Percentiles rank a stretch among this genome's conserved stretches.
Evolutionary conservation across 2,888 invertebrate genomes (phyloP).

Genomic region (Lasioglossum calceatum): DNA sequence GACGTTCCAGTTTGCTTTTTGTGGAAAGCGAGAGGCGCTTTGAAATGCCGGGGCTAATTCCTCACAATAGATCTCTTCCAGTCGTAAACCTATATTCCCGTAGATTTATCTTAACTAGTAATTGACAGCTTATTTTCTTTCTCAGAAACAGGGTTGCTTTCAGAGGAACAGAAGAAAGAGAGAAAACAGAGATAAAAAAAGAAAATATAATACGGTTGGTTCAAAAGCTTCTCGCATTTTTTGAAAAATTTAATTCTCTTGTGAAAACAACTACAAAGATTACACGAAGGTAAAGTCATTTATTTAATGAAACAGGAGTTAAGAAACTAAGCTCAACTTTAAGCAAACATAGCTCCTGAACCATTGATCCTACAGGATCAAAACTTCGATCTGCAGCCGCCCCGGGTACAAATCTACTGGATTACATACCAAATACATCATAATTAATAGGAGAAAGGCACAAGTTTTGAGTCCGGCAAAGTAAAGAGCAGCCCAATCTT

Average conservation of each 20-base stretch:
- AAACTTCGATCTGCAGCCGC: background rate
- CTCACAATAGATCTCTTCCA: background rate
- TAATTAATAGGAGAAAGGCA: too few species aligned
- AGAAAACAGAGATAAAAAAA: background rate
- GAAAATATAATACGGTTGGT: background rate
- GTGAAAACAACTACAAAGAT: background rate
- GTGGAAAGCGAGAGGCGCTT: background rate
- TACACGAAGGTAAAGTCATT: background rate
- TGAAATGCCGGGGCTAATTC: background rate
- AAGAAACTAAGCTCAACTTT: background rate
- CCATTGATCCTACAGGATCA: too few species aligned
- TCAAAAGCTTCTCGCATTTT: background rate
- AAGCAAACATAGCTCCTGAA: too few species aligned
- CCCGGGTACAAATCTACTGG: too few species aligned
- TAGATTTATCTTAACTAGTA: background rate
- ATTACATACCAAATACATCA: too few species aligned
- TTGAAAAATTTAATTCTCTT: background rate
- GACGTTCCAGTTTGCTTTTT: background rate
- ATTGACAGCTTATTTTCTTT: too few species aligned
- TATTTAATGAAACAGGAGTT: background rate
- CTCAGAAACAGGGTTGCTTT: background rate
- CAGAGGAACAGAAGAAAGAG: background rate
- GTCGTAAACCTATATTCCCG: background rate
- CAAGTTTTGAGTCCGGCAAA: too few species aligned
- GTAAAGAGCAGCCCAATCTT: too few species aligned